A percentile compares a stretch with the other conserved stretches of the same genome.
These are phyloP conservation scores for Borostomias antarcticus DNA, from an alignment of 2,797 vertebrate genomes.

Conservation along the genomic window DNA sequence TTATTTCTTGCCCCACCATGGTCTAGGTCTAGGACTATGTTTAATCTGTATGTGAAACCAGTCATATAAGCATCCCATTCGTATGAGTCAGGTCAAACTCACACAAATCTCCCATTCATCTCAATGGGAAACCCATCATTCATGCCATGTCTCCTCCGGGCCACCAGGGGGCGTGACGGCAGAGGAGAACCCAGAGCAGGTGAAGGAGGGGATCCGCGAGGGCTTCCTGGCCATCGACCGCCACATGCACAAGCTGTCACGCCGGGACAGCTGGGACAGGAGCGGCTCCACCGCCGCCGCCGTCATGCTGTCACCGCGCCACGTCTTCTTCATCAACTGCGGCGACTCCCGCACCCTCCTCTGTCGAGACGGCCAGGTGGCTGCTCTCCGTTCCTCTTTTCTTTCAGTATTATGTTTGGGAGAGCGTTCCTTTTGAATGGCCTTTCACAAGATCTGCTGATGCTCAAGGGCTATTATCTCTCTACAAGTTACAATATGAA, in stretches of 20 bases:
- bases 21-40: neutral
- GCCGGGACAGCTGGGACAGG: slow-evolving; percentile 70
- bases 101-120: neutral
- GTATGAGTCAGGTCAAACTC: no score
- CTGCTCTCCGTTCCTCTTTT: no score
- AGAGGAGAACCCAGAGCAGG: slow-evolving; percentile 67
- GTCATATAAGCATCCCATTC: no score
- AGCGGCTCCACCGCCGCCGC: slow-evolving; percentile 74
- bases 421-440: no score
- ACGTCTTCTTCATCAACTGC: slow-evolving; percentile 82
- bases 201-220: slow-evolving; percentile 74
- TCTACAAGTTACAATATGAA: no score
- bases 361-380: slow-evolving; percentile 61
- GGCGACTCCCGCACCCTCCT: slow-evolving; percentile 81
- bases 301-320: slow-evolving; percentile 68
- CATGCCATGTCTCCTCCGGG: neutral
- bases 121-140: neutral
- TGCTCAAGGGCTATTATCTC: no score
- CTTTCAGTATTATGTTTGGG: no score
- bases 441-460: no score
- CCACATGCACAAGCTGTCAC: slow-evolving; percentile 74
- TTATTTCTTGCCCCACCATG: neutral
- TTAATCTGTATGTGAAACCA: no score
- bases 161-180: slow-evolving; percentile 56
- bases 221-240: slow-evolving; percentile 77